Conservation (phyloP, 2,113 vertebrate species). For the Corythornis vintsioides region DNA sequence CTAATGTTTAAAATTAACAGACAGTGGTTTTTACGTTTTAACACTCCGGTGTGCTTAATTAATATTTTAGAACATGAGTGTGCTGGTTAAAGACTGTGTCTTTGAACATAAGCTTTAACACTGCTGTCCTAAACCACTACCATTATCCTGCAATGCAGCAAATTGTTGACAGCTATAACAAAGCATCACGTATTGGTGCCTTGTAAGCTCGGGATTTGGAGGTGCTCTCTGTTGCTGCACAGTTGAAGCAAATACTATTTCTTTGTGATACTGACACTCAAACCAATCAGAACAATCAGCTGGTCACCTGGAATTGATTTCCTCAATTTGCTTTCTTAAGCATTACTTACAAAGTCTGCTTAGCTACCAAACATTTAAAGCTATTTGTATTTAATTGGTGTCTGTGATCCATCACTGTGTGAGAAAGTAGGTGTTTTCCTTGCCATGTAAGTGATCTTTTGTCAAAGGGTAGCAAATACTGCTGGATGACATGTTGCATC, state of each 20-base stretch:
- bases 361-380: background rate
- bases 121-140: constrained; percentile 23
- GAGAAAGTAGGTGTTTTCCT: background rate
- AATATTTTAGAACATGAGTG: constrained; percentile 2
- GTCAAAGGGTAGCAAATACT: background rate
- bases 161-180: constrained; percentile 64
- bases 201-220: constrained; percentile 24
- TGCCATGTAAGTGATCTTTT: background rate
- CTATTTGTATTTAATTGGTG: background rate
- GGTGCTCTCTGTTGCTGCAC: background rate
- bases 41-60: constrained; percentile 10
- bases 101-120: constrained; percentile 32
- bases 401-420: background rate
- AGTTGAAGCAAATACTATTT: background rate
- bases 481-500: background rate
- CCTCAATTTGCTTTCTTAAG: background rate
- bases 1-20: constrained; percentile 18
- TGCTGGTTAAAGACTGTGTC: constrained; percentile 12
- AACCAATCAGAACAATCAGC: background rate
- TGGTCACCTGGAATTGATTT: background rate
- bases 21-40: constrained; percentile 33
- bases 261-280: background rate
- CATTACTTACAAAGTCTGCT: background rate
- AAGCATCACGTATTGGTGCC: constrained; percentile 37
- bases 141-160: constrained; percentile 63